Conservation (phyloP, 1,140 invertebrate genomes). For the Dolichoris vasculosae region DNA sequence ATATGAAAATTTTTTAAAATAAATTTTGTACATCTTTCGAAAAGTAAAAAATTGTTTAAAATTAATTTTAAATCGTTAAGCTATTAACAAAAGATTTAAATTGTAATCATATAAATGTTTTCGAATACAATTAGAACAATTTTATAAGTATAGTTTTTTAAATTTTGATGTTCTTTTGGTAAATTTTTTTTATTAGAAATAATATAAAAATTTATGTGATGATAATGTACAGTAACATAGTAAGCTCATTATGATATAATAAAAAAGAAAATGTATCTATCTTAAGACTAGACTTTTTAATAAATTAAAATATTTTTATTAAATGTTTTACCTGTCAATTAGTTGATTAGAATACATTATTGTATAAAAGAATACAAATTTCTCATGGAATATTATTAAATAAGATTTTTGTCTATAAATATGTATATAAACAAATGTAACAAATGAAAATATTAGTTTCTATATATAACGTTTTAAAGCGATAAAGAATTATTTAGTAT, state of each 20-base stretch:
- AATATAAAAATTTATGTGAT: conserved; percentile 35
- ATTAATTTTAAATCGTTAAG: not conserved
- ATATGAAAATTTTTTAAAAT: conserved; percentile 8
- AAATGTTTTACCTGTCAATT: not conserved
- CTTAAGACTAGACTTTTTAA: conserved; percentile 15
- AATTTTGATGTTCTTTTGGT: conserved; percentile 17
- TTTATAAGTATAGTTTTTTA: conserved; percentile 19
- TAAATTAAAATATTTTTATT: not conserved
- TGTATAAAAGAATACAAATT: too few species aligned
- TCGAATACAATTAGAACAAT: conserved; percentile 20
- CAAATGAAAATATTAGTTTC: too few species aligned
- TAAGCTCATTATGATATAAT: conserved; percentile 23
- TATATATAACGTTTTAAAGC: too few species aligned
- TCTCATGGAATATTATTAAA: too few species aligned
- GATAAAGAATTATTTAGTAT: too few species aligned
- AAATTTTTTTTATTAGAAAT: conserved; percentile 40
- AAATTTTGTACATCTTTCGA: not conserved
- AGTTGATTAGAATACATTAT: too few species aligned
- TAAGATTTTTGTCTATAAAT: too few species aligned
- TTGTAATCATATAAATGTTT: not conserved
- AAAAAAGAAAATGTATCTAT: conserved; percentile 34
- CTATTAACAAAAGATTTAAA: not conserved
- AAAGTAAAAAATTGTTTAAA: not conserved
- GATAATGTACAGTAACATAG: conserved; percentile 43
- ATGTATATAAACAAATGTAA: too few species aligned